Base-by-base conservation (phyloP, 1,140 invertebrate species). In the Drosophila pachea region DNA sequence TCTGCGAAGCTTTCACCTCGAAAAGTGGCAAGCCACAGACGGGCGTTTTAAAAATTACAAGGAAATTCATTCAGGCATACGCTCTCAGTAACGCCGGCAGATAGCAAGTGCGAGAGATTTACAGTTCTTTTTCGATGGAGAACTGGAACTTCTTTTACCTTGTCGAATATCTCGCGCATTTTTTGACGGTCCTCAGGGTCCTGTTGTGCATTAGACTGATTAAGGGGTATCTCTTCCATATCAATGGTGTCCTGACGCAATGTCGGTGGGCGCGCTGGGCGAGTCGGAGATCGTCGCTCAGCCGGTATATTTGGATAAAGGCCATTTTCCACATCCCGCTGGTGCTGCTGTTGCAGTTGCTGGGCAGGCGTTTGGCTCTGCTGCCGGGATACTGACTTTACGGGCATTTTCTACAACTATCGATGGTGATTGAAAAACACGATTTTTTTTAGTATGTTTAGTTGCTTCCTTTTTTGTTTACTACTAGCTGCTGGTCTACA, bases 181-280 rank as follows among this genome's bases (percentile, higher is more conserved):
- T 70, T 77, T 48, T 73, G 71, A 0, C 82, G 76, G 60, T 89
- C 88, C 32, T 87, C 87, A 0, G 88, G 61, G 45, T 89, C 88
- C 29, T 68, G 72, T 35, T 45, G 59, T 29, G 67, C 31, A 43
- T 63, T 69, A 5, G 53, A 38, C 35, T 76, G 84, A 42, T 89
- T 87, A 0, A 89, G 61, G 0, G 88, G 88, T 53, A 88, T 87
- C 50, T 84, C 82, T 47, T 89, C 88, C 86, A 89, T 86, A 38
- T 89, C 88, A 5, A 89, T 73, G 35, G 84, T 88, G 50, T 88
- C 84, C 69, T 89, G 88, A 0, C 87, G 84, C 66, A 81, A 48
- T 8, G 86, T 81, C 12, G 71, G 83, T 9, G 86, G 86, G 2
- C 78, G 61, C 12, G 22, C 11, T 32, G 61, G 67, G 2, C 71